Percentiles rank a stretch among this genome's conserved stretches.
Conservation (phyloP, 2,888 invertebrate genomes). For the Fragum fragum region DNA sequence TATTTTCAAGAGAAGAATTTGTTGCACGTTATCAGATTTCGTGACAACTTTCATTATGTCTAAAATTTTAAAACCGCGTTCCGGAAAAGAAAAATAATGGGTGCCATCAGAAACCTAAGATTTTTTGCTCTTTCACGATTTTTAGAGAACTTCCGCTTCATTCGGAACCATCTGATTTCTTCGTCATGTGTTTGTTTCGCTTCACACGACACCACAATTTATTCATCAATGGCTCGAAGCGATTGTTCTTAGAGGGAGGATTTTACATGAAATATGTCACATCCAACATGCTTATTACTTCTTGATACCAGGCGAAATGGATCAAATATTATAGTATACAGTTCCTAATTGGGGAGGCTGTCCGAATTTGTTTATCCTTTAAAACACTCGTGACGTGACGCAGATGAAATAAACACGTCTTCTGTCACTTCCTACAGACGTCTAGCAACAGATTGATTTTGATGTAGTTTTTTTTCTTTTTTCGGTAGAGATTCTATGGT, state of each 20-base stretch:
- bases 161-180: slow-evolving; percentile 45
- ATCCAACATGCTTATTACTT: slow-evolving; percentile 65
- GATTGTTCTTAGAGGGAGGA: slow-evolving; percentile 43
- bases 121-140: slow-evolving; percentile 45
- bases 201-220: slow-evolving; percentile 67
- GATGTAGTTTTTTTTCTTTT: background rate
- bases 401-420: slow-evolving; percentile 59
- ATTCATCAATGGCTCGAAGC: slow-evolving; percentile 66
- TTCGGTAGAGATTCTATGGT: no score
- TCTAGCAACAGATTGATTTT: slow-evolving; percentile 5
- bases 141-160: slow-evolving; percentile 64
- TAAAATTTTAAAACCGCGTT: slow-evolving; percentile 29
- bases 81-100: slow-evolving; percentile 61
- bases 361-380: slow-evolving; percentile 64
- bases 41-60: slow-evolving; percentile 53
- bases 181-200: slow-evolving; percentile 44
- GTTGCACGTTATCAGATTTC: slow-evolving; percentile 15
- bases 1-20: no score
- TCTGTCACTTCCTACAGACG: slow-evolving; percentile 21
- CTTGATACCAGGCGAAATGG: slow-evolving; percentile 57
- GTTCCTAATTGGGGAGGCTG: slow-evolving; percentile 61
- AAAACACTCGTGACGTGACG: slow-evolving; percentile 58
- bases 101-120: slow-evolving; percentile 63
- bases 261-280: slow-evolving; percentile 69
- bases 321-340: slow-evolving; percentile 65